phyloP scores from a whole-genome alignment of 2,113 vertebrate species.

The Hydropotes inermis region DNA sequence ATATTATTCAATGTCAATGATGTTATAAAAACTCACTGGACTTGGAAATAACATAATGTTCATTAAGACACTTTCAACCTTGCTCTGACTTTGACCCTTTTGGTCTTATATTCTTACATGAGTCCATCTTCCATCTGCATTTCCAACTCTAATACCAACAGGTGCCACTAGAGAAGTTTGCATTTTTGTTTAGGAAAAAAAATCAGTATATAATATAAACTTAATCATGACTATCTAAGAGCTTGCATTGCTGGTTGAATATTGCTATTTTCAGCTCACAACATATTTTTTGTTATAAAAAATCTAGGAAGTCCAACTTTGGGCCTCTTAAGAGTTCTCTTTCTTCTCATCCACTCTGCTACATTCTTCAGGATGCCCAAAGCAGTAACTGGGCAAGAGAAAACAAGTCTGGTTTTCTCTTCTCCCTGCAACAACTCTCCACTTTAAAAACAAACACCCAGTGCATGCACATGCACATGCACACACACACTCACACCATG shows the following conservation, averaged over 20 bases:
- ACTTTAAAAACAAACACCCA: neutral
- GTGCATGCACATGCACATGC: neutral
- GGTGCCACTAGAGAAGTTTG: neutral
- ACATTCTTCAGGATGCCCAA: neutral
- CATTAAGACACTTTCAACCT: neutral
- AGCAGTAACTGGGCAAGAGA: neutral
- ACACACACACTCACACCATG: neutral
- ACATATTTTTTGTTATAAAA: conserved; percentile 1
- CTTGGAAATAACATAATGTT: neutral
- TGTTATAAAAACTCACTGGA: neutral
- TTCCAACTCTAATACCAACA: neutral
- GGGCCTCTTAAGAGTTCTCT: neutral
- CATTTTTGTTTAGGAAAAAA: neutral
- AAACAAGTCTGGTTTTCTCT: neutral
- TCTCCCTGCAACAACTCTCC: neutral
- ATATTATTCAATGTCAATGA: neutral
- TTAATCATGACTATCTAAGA: neutral
- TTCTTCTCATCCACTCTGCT: neutral
- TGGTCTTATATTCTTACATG: neutral
- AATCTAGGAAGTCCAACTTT: neutral
- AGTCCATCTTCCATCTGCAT: neutral
- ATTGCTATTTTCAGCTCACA: neutral
- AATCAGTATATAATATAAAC: neutral
- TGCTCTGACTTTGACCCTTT: neutral
- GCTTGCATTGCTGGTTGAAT: neutral